phyloP scores from a whole-genome alignment of 2,888 invertebrate genomes.

The Drosophila differens region DNA sequence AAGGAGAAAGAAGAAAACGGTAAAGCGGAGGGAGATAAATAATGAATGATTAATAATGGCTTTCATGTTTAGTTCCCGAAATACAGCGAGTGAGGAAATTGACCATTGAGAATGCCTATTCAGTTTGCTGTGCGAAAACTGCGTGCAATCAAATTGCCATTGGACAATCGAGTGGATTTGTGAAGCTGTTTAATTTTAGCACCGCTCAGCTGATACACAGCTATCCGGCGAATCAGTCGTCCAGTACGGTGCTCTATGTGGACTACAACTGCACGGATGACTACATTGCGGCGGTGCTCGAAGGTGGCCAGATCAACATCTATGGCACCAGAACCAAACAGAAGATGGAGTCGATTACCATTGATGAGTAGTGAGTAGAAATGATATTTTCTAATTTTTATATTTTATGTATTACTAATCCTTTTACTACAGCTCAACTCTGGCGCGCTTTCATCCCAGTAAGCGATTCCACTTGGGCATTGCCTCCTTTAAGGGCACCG shows the following conservation, averaged over 20 bases:
- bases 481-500: slow-evolving; percentile 83
- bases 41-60: neutral
- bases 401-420: neutral
- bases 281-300: slow-evolving; percentile 83
- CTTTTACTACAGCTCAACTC: slow-evolving; percentile 72
- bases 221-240: slow-evolving; percentile 78
- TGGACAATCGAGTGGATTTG: slow-evolving; percentile 82
- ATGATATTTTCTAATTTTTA: neutral
- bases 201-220: slow-evolving; percentile 77
- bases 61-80: slow-evolving; percentile 58
- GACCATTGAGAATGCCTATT: slow-evolving; percentile 81
- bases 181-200: slow-evolving; percentile 81
- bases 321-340: slow-evolving; percentile 83
- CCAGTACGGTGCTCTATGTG: slow-evolving; percentile 80
- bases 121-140: slow-evolving; percentile 82
- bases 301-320: slow-evolving; percentile 82
- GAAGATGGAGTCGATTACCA: slow-evolving; percentile 79
- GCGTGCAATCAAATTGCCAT: slow-evolving; percentile 82
- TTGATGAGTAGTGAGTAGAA: slow-evolving; percentile 80
- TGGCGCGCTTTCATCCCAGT: slow-evolving; percentile 84
- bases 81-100: slow-evolving; percentile 83
- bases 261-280: slow-evolving; percentile 84
- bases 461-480: slow-evolving; percentile 83
- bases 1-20: slow-evolving; percentile 73
- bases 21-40: slow-evolving; percentile 31